A percentile compares a stretch with the other conserved stretches of the same genome.
These are phyloP conservation scores for Fistularia commersonii DNA, from an alignment of 2,797 vertebrate genomes.

Conservation along the genomic window DNA sequence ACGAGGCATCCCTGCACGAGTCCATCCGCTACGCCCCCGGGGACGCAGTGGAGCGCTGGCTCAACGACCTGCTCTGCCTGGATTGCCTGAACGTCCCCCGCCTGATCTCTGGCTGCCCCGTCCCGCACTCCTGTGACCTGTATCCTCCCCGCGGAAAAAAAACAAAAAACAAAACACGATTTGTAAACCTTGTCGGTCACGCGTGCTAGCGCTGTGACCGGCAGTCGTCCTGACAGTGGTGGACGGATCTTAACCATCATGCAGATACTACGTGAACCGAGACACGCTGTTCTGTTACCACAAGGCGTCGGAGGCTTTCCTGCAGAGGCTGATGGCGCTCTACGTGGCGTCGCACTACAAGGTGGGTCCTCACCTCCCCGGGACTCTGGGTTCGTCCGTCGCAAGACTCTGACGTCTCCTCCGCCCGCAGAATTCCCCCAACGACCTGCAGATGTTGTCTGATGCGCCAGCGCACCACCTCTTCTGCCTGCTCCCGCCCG, in stretches of 20 bases:
- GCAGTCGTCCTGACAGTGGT: no score
- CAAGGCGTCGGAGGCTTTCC: constrained; percentile 92
- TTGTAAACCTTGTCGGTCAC: no score
- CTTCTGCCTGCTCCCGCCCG: constrained; percentile 93
- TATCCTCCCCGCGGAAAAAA: constrained; percentile 83
- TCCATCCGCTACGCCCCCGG: constrained; percentile 92
- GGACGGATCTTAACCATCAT: constrained; percentile 65
- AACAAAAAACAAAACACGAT: no score
- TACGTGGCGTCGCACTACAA: constrained; percentile 98
- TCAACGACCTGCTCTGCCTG: constrained; percentile 91
- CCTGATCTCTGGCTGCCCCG: constrained; percentile 90
- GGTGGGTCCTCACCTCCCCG: constrained; percentile 62
- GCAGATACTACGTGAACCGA: constrained; percentile 94
- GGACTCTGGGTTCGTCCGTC: background rate
- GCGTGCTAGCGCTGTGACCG: no score
- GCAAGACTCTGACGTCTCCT: constrained; percentile 1
- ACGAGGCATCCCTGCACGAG: constrained; percentile 95
- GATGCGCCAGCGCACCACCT: constrained; percentile 97
- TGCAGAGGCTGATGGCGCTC: constrained; percentile 94
- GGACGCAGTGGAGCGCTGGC: constrained; percentile 94
- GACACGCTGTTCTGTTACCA: constrained; percentile 98
- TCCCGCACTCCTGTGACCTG: constrained; percentile 92
- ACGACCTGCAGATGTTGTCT: constrained; percentile 95
- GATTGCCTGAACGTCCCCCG: constrained; percentile 92
- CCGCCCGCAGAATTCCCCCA: constrained; percentile 88